Percentiles rank a stretch among this genome's conserved stretches.
Evolutionary conservation across 2,113 vertebrate species (phyloP).

Genomic region (Prietella phreatophila): DNA sequence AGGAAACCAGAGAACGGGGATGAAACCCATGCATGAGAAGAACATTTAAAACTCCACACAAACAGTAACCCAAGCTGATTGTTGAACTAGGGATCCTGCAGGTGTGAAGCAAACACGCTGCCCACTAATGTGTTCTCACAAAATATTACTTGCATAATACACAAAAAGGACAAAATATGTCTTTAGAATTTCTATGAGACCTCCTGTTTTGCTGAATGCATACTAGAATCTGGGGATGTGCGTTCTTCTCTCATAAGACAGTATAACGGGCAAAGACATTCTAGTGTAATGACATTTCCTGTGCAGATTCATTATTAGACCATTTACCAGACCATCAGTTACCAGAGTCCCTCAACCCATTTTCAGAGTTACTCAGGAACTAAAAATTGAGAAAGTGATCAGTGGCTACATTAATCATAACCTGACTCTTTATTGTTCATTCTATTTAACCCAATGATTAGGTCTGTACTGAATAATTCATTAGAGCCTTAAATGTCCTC

Average conservation of each 20-base stretch:
- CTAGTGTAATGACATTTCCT: background rate
- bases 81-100: background rate
- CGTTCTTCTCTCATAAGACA: background rate
- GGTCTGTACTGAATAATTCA: slow-evolving; percentile 3
- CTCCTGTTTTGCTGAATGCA: background rate
- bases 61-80: background rate
- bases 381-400: background rate
- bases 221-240: background rate
- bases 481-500: background rate
- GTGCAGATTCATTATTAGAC: background rate
- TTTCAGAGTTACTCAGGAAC: background rate
- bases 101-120: background rate
- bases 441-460: background rate
- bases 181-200: background rate
- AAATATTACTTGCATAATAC: background rate
- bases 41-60: background rate
- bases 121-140: background rate
- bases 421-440: background rate
- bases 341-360: background rate
- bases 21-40: background rate
- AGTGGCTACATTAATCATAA: no score
- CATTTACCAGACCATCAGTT: background rate
- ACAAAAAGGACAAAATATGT: background rate
- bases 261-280: background rate
- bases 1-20: background rate